Evolutionary conservation across 2,888 invertebrate genomes (phyloP), one percentile per base, ranked within the genome.

Genomic region (Nebria salina): DNA sequence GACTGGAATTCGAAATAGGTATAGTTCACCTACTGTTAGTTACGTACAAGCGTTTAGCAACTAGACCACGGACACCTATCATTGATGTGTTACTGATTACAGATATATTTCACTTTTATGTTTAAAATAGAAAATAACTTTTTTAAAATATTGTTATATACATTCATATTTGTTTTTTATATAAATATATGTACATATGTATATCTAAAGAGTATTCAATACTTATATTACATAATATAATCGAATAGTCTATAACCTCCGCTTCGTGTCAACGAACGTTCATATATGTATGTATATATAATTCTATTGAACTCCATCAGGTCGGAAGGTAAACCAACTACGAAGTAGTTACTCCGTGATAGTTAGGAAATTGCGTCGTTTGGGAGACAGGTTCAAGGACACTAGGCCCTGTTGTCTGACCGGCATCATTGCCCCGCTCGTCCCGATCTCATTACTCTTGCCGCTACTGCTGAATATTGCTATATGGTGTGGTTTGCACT

Each of bases 361-460:
- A 43, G 43, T 8, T 43, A 43, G 7, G 43, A 43, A 43, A 43
- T 6, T 43, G 54, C 54, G 54, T 54, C 13, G 54, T 54, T 54
- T 54, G 54, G 54, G 54, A 54, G 54, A 54, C 54, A 54, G 54
- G 54, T 54, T 54, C 54, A 54, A 54, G 54, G 54, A 54, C 54
- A 54, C 54, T 54, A 54, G 7, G 54, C 54, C 7, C 54, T 13
- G 54, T 2, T 54, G 54, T 54, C 54, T 54, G 54, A 54, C 54
- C 54, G 54, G 54, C 54, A 54, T 54, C 54, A 54, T 54, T 54
- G 54, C 54, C 54, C 7, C 43, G 0, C 54, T 54, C 13, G 11
- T 13, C 8, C 54, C 8, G 13, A 1, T 11, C 54, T 54, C 11
- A 8, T 54, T 13, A 54, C 54, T 54, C 11, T 3, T 54, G 54